Base-by-base conservation (phyloP, 2,888 invertebrate genomes). In the Nomada flava region DNA sequence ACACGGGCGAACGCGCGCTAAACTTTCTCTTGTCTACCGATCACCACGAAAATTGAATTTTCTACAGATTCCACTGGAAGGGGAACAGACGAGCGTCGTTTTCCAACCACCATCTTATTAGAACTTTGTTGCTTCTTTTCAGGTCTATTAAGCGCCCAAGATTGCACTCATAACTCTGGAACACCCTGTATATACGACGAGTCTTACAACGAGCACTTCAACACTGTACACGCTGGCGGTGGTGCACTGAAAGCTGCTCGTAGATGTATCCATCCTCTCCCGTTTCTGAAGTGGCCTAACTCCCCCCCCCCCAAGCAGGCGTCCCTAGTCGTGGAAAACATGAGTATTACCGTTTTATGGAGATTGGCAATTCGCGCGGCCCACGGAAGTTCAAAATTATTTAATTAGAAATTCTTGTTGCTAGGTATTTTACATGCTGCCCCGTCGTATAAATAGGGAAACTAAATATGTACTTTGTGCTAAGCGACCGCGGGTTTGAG, bases 361-460 rank as follows among this genome's bases (percentile, higher is more conserved):
- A 82, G 76, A 82, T 84, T 73, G 84, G 60, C 76, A 74, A 83
- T 84, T 79, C 76, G 73, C 74, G 60, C 74, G 59, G 63, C n/a
- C 13, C 26, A 13, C n/a, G 65, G 55, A 82, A 82, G 70, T 81
- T 76, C n/a, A 53, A 79, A 79, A 85, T 85, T 79, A 82, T 81
- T 81, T 82, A 85, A 85, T 84, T 85, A 85, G 76, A 77, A 80
- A 83, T 72, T 77, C 83, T 77, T 75, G 74, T 72, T 83, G 65
- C 70, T 7, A 15, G 72, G 52, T 73, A 80, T 67, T 80, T 80
- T 76, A 76, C 69, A 69, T n/a, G 71, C 15, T 11, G 15, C 60
- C 9, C 20, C 57, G 13, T 20, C 29, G 44, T 64, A 26, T 62
- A 59, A 65, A 44, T 47, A 57, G 62, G 42, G 23, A n/a, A 76